phyloP scores from a whole-genome alignment of 2,113 vertebrate genomes.

The Petromus typicus region DNA sequence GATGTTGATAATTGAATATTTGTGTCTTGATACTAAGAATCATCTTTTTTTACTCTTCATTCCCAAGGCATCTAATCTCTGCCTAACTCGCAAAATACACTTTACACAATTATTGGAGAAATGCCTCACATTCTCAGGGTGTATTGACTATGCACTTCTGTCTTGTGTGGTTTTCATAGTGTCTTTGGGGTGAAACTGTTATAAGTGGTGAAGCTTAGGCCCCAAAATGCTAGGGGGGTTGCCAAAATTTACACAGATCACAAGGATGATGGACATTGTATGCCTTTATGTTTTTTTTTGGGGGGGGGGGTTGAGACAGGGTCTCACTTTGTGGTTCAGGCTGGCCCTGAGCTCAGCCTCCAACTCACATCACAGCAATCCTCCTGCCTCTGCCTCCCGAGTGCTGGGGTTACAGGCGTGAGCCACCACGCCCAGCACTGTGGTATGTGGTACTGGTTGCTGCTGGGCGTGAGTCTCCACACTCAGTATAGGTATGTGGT shows the following conservation, averaged over 20 bases:
- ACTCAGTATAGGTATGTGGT: too few relatives aligned
- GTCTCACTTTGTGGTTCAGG: too few relatives aligned
- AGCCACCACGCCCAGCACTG: too few relatives aligned
- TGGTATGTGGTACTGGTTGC: too few relatives aligned
- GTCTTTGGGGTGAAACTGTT: background rate
- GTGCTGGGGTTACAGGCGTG: too few relatives aligned
- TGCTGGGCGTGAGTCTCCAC: too few relatives aligned
- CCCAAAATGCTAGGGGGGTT: background rate
- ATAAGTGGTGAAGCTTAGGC: background rate
- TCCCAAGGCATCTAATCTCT: background rate
- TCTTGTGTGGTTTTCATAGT: background rate
- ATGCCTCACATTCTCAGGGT: background rate
- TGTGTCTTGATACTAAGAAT: background rate
- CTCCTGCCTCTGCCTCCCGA: too few relatives aligned
- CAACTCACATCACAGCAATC: too few relatives aligned
- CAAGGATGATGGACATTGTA: background rate
- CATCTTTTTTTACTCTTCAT: background rate
- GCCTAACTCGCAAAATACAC: constrained; percentile 9
- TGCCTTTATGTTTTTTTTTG: background rate
- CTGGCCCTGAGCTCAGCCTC: too few relatives aligned
- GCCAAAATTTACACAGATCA: background rate
- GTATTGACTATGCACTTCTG: background rate
- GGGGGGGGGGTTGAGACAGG: too few relatives aligned
- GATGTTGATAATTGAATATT: background rate
- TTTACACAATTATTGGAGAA: constrained; percentile 21